Base-by-base conservation (phyloP, 2,113 vertebrate species). In the Zootoca vivipara region DNA sequence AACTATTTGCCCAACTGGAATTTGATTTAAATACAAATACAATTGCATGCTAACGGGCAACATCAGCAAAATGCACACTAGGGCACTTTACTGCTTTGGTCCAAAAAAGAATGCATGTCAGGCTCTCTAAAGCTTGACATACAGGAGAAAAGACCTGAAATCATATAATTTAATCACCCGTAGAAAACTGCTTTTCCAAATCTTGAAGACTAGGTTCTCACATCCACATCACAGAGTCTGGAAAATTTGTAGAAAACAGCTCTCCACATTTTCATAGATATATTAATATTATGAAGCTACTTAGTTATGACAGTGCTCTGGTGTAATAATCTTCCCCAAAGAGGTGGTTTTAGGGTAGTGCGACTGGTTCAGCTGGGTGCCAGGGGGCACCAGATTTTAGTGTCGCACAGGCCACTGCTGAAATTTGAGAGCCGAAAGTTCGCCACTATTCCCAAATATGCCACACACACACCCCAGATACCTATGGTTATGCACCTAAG, bases 1-100 rank as follows among this genome's bases (percentile, higher is more conserved):
- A 77, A 26, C 58, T 77, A 70, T 58, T 56, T 83, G 46, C 80
- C 18, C 64, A 82, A 90, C 35, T 46, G 13, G 86, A 79, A 12
- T 65, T 83, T 67, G 38, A 87, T 85, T 40, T 73, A 83, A 74
- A 87, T 15, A 70, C 52, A 79, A 79, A 28, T 82, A 89, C 82
- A 69, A 75, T 8, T 46, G 64, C 26, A 82, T 89, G 83, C 80
- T 26, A 87, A 67, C 8, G 42, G 70, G 12, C 24, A 83, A 30
- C 10, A 16, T 26, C 33, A 22, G 15, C 52, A 70, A 87, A 58
- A 70, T 38, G 35, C 26, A 80, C n/a, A 87, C 16, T 7, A 3
- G 26, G 24, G 1, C 69, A 87, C 74, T 89, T 83, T 81, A 88
- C 3, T 90, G 0, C 78, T 90, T 89, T 0, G 13, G 26, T 40